Conservation (phyloP, 2,113 vertebrate species). For the Peromyscus polionotus region DNA sequence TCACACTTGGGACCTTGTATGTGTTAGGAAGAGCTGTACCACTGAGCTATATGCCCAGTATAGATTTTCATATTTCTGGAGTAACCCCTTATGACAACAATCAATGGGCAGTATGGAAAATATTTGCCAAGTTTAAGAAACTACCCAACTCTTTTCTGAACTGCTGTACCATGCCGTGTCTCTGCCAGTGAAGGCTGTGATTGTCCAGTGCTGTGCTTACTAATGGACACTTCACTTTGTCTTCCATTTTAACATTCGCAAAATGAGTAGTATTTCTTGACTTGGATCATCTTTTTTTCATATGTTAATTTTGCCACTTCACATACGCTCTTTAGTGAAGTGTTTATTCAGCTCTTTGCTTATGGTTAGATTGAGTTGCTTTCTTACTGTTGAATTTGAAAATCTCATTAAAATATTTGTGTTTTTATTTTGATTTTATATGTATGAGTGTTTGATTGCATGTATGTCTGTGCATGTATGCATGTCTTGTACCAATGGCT, state of each 20-base stretch:
- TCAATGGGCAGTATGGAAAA: not conserved
- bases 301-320: not conserved
- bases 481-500: not conserved
- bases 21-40: not conserved
- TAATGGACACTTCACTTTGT: not conserved
- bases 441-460: not conserved
- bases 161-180: not conserved
- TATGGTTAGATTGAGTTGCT: not conserved
- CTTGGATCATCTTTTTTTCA: not conserved
- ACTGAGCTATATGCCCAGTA: not conserved
- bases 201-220: not conserved
- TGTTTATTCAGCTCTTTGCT: not conserved
- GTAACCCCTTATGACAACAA: not conserved
- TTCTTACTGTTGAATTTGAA: not conserved
- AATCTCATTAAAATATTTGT: not conserved
- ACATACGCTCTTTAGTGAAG: not conserved
- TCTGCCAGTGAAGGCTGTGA: not conserved
- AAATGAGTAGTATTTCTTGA: not conserved
- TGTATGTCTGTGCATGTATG: not conserved
- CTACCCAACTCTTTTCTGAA: not conserved
- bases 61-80: constrained; percentile 30
- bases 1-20: not conserved
- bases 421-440: not conserved
- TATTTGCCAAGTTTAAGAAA: not conserved
- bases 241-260: not conserved